phyloP scores from a whole-genome alignment of 92 coral and sea anemone genomes.

The Epizoanthus fatuus region DNA sequence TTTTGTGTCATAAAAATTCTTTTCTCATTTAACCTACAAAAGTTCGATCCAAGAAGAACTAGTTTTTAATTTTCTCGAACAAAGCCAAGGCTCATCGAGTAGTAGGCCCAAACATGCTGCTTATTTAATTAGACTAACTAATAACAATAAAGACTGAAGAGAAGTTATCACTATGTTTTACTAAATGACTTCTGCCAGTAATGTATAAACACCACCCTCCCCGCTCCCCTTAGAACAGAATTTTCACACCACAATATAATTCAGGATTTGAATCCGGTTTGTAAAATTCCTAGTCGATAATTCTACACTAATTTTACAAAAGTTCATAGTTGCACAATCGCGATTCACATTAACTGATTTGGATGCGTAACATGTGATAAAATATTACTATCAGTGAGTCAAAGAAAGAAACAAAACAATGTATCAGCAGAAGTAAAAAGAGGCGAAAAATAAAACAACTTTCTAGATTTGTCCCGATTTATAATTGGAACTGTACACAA shows the following conservation, averaged over 20 bases:
- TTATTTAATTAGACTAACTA: not conserved
- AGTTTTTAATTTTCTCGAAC: not conserved
- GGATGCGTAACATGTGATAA: not conserved
- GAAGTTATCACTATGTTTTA: constrained; percentile 3
- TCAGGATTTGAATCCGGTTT: not conserved
- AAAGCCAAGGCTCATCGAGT: not conserved
- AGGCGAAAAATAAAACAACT: not conserved
- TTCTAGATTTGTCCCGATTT: not conserved
- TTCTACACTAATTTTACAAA: constrained; percentile 26
- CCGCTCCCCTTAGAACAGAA: not conserved
- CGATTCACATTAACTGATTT: constrained; percentile 3
- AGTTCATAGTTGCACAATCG: constrained; percentile 11
- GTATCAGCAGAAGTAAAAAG: not conserved
- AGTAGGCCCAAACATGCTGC: constrained; percentile 8
- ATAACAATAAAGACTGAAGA: constrained; percentile 22
- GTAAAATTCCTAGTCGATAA: constrained; percentile 14
- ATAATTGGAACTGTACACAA: not conserved
- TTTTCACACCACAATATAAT: not conserved
- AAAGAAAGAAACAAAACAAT: not conserved
- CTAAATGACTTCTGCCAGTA: not conserved
- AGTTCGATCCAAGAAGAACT: not conserved
- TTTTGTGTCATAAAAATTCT: not conserved
- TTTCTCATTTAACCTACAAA: constrained; percentile 26
- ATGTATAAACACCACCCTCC: constrained; percentile 13
- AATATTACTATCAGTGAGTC: not conserved